Evolutionary conservation across 2,888 invertebrate genomes (phyloP), one percentile per base, ranked within the genome.

Genomic region (Trileptium ribeirensis): DNA sequence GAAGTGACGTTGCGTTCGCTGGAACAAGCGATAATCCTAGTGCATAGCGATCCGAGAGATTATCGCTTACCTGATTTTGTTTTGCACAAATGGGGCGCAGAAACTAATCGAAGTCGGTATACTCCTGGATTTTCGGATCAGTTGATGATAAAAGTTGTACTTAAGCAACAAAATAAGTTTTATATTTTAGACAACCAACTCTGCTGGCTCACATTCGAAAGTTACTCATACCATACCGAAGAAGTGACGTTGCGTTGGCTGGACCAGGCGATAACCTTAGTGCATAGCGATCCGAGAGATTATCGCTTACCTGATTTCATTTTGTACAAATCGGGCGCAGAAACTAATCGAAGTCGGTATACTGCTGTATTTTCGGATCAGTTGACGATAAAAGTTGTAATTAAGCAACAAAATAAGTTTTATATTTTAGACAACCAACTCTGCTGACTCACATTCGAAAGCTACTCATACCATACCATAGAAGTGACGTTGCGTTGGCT

Each of bases 71-170:
- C 79, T 37, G 87, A 87, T 82, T 87, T 87, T 80, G 87, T 87
- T 74, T 83, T 87, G 1, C 83, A 86, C 29, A 81, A 84, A 70
- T 85, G 87, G 77, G 85, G 85, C 0, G 85, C 86, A n/a, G n/a
- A 24, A 67, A 75, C 83, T 36, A 86, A 86, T 77, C 84, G 84
- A 29, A 87, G 87, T 24, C 82, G 87, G 3, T 88, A 88, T 82
- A 87, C 88, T 0, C 88, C 88, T 0, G 88, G 88, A 0, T 74
- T 86, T 3, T 88, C 88, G 88, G 88, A 88, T 81, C 88, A 88
- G 78, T 81, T 88, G 2, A 86, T 86, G 82, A 87, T 87, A 0
- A 84, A 85, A 24, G 88, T 88, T 82, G 82, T 83, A 0, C 88
- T 88, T 83, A 79, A 67, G 37, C 81, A 75, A 31, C 64, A 29